Conservation (phyloP, 2,113 vertebrate species). For the Daubentonia madagascariensis region DNA sequence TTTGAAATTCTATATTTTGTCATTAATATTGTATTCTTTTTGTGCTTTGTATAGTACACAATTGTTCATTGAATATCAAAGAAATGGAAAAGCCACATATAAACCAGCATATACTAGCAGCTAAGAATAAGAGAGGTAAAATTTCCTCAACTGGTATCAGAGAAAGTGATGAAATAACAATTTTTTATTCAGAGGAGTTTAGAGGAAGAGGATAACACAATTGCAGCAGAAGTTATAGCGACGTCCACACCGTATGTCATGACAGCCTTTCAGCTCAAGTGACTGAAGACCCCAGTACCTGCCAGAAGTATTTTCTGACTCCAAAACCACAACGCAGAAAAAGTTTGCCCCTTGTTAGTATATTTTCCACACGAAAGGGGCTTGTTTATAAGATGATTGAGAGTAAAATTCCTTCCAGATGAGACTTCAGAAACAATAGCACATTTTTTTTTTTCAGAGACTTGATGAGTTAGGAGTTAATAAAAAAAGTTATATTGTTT, state of each 20-base stretch:
- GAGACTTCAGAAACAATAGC: background rate
- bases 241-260: background rate
- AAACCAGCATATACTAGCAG: background rate
- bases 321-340: background rate
- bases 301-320: background rate
- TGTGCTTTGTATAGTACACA: background rate
- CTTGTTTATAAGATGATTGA: background rate
- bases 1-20: background rate
- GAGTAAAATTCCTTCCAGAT: background rate
- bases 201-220: background rate
- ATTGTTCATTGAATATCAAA: background rate
- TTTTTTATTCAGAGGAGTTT: background rate
- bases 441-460: background rate
- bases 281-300: background rate
- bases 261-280: background rate
- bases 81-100: background rate
- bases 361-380: background rate
- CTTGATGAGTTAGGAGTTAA: background rate
- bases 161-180: background rate
- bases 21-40: background rate
- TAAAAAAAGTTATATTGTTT: background rate
- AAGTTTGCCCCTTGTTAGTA: no score
- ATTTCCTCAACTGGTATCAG: background rate
- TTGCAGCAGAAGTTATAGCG: background rate
- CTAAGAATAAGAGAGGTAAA: background rate